Evolutionary conservation across 2,888 invertebrate genomes (phyloP).

Genomic region (Eristalis arbustorum): DNA sequence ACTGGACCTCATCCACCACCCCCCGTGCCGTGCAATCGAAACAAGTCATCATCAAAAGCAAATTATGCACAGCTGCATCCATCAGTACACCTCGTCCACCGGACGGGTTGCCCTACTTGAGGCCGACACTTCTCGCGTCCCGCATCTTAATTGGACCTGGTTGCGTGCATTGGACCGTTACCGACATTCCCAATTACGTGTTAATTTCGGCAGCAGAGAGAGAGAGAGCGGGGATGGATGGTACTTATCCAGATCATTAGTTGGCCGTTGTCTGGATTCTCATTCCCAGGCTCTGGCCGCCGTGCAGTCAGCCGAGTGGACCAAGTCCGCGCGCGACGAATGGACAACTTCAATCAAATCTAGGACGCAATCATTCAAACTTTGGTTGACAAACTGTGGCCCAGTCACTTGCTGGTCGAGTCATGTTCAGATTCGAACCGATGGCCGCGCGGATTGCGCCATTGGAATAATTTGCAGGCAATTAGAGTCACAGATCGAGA

Average conservation of each 20-base stretch:
- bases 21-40: neutral
- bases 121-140: neutral
- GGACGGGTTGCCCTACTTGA: neutral
- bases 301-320: neutral
- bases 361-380: conserved; percentile 71
- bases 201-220: neutral
- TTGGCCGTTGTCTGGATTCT: neutral
- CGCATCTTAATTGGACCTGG: neutral
- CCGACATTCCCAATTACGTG: conserved; percentile 11
- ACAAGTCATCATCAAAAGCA: neutral
- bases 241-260: conserved; percentile 36
- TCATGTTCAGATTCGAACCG: neutral
- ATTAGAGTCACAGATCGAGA: neutral
- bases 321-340: conserved; percentile 28
- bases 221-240: conserved; percentile 32
- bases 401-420: neutral
- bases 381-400: conserved; percentile 63
- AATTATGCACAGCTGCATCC: conserved; percentile 5
- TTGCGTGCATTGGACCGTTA: conserved; percentile 3
- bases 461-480: conserved; percentile 4
- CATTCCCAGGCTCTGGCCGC: conserved; percentile 3
- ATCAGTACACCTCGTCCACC: neutral
- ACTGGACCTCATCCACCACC: neutral
- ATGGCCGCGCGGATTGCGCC: conserved; percentile 7
- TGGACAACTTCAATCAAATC: conserved; percentile 47